Conservation (phyloP, 1,140 invertebrate genomes). For the Archegozetes longisetosus region DNA sequence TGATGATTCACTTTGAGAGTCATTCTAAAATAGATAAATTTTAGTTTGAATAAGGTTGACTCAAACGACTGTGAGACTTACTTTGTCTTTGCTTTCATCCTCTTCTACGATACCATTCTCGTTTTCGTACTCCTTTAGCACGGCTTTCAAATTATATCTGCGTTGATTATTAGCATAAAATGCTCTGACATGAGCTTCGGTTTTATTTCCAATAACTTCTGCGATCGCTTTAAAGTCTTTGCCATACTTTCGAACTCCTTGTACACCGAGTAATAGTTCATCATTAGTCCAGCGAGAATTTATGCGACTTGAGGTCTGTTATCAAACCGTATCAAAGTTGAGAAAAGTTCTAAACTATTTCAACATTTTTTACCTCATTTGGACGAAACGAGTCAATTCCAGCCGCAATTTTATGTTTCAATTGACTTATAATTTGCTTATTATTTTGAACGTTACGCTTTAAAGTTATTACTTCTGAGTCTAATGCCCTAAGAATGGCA, state of each 20-base stretch:
- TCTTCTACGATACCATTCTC: slow-evolving; percentile 40
- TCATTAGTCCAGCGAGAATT: slow-evolving; percentile 84
- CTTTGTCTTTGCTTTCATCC: neutral
- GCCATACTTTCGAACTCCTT: slow-evolving; percentile 80
- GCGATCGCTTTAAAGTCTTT: slow-evolving; percentile 91
- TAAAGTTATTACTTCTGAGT: slow-evolving; percentile 76
- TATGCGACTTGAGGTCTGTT: slow-evolving; percentile 40
- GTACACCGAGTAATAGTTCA: slow-evolving; percentile 72
- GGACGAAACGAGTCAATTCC: slow-evolving; percentile 56
- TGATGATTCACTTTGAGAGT: neutral
- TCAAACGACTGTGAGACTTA: neutral
- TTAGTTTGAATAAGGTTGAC: neutral
- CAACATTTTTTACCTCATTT: slow-evolving; percentile 32
- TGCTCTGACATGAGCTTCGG: slow-evolving; percentile 69
- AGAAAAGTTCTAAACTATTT: neutral
- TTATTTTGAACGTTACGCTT: slow-evolving; percentile 91
- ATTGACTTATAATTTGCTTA: slow-evolving; percentile 72
- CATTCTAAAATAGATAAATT: neutral
- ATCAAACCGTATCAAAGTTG: slow-evolving; percentile 16
- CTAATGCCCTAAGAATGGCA: slow-evolving; percentile 70
- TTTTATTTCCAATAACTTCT: slow-evolving; percentile 86
- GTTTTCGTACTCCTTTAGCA: slow-evolving; percentile 70
- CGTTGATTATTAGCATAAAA: slow-evolving; percentile 81
- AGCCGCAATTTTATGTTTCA: slow-evolving; percentile 43
- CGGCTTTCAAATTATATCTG: slow-evolving; percentile 73